These are phyloP conservation scores for Carassius carassius DNA, from an alignment of 2,113 vertebrate species.

Conservation along the genomic window DNA sequence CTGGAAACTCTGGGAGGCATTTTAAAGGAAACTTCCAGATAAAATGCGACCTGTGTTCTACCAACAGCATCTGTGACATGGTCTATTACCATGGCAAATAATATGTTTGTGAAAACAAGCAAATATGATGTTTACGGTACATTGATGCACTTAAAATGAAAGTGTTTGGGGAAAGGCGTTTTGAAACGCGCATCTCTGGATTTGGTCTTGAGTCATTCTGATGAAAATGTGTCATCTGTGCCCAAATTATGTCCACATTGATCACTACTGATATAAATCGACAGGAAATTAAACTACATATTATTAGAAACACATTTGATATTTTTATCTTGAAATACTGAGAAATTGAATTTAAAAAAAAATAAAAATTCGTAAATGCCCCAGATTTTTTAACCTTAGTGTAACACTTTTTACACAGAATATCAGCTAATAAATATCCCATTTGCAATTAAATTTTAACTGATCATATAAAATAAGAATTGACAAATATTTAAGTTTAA, in stretches of 20 bases:
- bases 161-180: not conserved
- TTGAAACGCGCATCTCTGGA: not conserved
- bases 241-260: not conserved
- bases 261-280: not conserved
- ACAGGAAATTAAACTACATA: not conserved
- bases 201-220: not conserved
- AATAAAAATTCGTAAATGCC: not conserved
- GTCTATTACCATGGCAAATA: not conserved
- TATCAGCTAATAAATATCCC: not conserved
- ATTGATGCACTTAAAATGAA: not conserved
- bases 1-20: not conserved
- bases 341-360: not conserved
- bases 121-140: not conserved
- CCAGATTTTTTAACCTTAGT: not conserved
- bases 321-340: not conserved
- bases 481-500: not conserved
- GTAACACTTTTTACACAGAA: not conserved
- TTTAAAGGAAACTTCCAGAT: not conserved
- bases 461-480: not conserved
- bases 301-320: not conserved
- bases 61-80: not conserved
- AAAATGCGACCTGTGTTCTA: not conserved
- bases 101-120: not conserved
- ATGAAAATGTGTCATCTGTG: not conserved
- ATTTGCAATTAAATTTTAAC: not conserved